Evolutionary conservation across 2,888 invertebrate species (phyloP).

Genomic region (Drosophila pegasa): DNA sequence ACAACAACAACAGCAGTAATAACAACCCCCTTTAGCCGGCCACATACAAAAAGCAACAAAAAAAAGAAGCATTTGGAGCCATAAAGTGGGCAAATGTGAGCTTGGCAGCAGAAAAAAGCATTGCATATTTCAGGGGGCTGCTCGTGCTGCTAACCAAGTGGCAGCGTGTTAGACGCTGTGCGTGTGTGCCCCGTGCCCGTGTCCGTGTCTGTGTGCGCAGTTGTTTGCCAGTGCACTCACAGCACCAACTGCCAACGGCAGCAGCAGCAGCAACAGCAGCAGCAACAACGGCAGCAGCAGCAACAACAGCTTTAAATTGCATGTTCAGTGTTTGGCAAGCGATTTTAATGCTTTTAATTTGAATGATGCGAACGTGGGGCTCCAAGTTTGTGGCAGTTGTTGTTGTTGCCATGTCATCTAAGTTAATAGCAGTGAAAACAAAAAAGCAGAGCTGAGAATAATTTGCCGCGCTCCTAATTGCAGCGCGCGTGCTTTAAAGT

Average conservation of each 20-base stretch:
- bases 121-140: constrained; percentile 68
- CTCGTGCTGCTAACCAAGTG: constrained; percentile 59
- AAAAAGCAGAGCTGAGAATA: constrained; percentile 8
- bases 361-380: constrained; percentile 14
- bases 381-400: background rate
- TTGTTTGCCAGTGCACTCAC: constrained; percentile 26
- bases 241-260: constrained; percentile 39
- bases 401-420: constrained; percentile 53
- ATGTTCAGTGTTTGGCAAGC: constrained; percentile 66
- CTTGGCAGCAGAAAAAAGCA: constrained; percentile 59
- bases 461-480: constrained; percentile 50
- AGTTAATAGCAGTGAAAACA: constrained; percentile 35
- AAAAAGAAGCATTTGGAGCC: constrained; percentile 55
- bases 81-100: constrained; percentile 72
- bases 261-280: constrained; percentile 22
- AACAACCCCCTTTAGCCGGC: constrained; percentile 40
- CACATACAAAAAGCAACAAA: constrained; percentile 15
- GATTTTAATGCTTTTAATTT: constrained; percentile 73
- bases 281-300: constrained; percentile 27
- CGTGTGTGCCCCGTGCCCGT: too few species aligned
- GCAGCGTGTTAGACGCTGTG: constrained; percentile 45
- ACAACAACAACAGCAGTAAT: constrained; percentile 13
- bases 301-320: constrained; percentile 65
- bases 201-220: constrained; percentile 14
- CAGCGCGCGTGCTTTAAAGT: constrained; percentile 48